Conservation (phyloP, 2,888 invertebrate genomes). For the Oligia fasciuncula region DNA sequence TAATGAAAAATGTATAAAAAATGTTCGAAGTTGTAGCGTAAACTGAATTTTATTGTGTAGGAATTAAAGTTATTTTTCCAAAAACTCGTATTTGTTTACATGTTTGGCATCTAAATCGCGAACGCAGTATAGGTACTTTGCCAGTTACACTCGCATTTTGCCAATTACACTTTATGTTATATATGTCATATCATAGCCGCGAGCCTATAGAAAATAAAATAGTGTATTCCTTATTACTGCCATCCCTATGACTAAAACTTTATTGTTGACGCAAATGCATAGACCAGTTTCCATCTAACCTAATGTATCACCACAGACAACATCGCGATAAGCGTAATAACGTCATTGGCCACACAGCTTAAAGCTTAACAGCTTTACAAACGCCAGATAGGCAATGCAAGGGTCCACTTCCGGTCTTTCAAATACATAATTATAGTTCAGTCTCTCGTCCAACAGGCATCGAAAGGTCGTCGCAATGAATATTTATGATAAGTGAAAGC, state of each 20-base stretch:
- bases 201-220: background rate
- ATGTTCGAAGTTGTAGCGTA: too few species aligned
- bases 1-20: too few species aligned
- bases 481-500: constrained; percentile 9
- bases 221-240: background rate
- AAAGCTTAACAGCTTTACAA: constrained; percentile 32
- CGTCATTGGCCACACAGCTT: constrained; percentile 32
- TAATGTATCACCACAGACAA: constrained; percentile 7
- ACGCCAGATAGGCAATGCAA: constrained; percentile 7
- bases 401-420: background rate
- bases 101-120: too few species aligned
- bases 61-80: too few species aligned
- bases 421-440: constrained; percentile 3
- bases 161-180: background rate
- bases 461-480: constrained; percentile 1
- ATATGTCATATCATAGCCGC: background rate
- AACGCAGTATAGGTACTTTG: too few species aligned
- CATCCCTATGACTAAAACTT: constrained; percentile 2
- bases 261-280: background rate
- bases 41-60: too few species aligned
- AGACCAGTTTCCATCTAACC: background rate
- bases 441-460: background rate
- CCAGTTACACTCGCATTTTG: too few species aligned
- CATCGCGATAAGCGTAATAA: constrained; percentile 37
- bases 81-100: too few species aligned